Percentiles rank a stretch among this genome's conserved stretches.
phyloP scores from a whole-genome alignment of 2,113 vertebrate genomes.

The Argyrosomus japonicus region DNA sequence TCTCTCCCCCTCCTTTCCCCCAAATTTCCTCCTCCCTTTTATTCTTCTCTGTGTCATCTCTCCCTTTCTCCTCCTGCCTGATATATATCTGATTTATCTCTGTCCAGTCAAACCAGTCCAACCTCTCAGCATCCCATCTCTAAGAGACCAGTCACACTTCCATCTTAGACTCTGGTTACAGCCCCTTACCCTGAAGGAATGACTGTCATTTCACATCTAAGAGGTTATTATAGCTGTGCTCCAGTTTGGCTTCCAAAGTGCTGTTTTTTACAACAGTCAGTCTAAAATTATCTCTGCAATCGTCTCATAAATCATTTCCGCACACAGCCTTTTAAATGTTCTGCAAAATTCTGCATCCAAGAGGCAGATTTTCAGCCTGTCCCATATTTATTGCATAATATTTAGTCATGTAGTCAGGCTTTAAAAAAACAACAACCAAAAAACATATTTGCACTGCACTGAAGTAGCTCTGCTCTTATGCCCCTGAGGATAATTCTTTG shows the following conservation, averaged over 20 bases:
- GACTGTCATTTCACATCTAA: slow-evolving; percentile 64
- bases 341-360: slow-evolving; percentile 4
- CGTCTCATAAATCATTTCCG: slow-evolving; percentile 39
- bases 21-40: slow-evolving; percentile 28
- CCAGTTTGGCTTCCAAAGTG: slow-evolving; percentile 50
- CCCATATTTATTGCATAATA: slow-evolving; percentile 44
- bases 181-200: slow-evolving; percentile 45
- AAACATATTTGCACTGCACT: background rate
- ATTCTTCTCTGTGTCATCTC: slow-evolving; percentile 21
- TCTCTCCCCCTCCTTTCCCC: slow-evolving; percentile 19
- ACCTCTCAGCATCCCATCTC: slow-evolving; percentile 31
- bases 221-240: slow-evolving; percentile 50
- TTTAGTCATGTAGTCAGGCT: slow-evolving; percentile 20
- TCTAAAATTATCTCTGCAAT: slow-evolving; percentile 48
- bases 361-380: slow-evolving; percentile 23
- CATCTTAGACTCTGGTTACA: slow-evolving; percentile 35
- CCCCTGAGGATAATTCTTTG: slow-evolving; percentile 30
- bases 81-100: slow-evolving; percentile 39
- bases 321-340: slow-evolving; percentile 34
- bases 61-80: slow-evolving; percentile 16
- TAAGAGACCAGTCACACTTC: slow-evolving; percentile 43
- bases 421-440: too few species aligned
- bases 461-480: slow-evolving; percentile 30
- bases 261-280: slow-evolving; percentile 34
- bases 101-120: slow-evolving; percentile 41